Conservation (phyloP, 2,113 vertebrate species). For the Pseudorectes ferrugineus region DNA sequence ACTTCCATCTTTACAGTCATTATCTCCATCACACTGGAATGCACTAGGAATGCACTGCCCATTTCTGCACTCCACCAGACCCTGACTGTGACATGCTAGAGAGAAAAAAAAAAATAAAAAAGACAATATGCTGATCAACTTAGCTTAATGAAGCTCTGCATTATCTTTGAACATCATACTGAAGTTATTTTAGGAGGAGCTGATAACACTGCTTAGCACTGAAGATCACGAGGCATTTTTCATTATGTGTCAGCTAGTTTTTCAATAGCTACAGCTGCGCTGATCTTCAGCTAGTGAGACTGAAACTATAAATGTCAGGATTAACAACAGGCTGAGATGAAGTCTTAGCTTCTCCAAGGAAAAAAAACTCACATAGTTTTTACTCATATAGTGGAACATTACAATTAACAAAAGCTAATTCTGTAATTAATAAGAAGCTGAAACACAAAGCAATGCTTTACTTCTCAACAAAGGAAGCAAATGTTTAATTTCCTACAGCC, state of each 20-base stretch:
- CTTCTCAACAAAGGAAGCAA: not conserved
- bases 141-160: not conserved
- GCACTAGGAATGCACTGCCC: constrained; percentile 88
- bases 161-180: not conserved
- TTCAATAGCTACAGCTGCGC: not conserved
- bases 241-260: not conserved
- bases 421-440: not conserved
- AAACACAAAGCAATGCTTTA: not conserved
- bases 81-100: constrained; percentile 88
- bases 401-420: not conserved
- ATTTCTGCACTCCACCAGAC: constrained; percentile 85
- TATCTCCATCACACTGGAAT: constrained; percentile 90
- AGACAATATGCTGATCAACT: not conserved
- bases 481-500: not conserved
- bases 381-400: not conserved
- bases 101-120: not conserved
- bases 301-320: not conserved
- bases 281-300: not conserved
- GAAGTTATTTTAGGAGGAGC: not conserved
- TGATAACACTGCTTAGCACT: not conserved
- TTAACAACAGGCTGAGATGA: not conserved
- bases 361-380: not conserved
- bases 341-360: not conserved
- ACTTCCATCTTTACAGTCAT: constrained; percentile 92
- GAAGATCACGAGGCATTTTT: not conserved